phyloP scores from a whole-genome alignment of 1,140 invertebrate genomes.

The Drosophila murphyi region DNA sequence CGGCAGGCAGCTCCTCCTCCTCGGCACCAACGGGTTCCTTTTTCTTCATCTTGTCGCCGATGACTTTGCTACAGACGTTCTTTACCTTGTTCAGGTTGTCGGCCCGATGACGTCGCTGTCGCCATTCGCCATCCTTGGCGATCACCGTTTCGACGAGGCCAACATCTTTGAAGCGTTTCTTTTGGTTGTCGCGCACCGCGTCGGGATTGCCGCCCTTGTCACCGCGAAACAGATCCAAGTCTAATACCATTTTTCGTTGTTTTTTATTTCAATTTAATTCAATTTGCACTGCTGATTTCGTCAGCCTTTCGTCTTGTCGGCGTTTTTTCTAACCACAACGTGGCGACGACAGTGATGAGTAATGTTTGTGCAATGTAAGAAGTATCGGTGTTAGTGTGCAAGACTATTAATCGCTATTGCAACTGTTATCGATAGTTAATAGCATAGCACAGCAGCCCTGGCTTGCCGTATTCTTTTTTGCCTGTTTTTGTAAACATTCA shows the following conservation, averaged over 20 bases:
- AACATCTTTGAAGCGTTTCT: slow-evolving; percentile 97
- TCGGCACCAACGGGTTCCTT: slow-evolving; percentile 92
- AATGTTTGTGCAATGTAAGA: slow-evolving; percentile 11
- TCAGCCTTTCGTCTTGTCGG: slow-evolving; percentile 39
- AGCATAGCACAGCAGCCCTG: slow-evolving; percentile 7
- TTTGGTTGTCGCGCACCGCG: slow-evolving; percentile 96
- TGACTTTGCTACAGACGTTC: slow-evolving; percentile 98
- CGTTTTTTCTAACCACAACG: slow-evolving; percentile 61
- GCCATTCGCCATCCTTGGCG: slow-evolving; percentile 94
- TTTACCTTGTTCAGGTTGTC: slow-evolving; percentile 98
- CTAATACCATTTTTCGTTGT: slow-evolving; percentile 94
- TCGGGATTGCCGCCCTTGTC: slow-evolving; percentile 98
- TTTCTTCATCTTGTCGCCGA: slow-evolving; percentile 99
- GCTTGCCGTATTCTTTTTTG: slow-evolving; percentile 22
- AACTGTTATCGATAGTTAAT: slow-evolving; percentile 1
- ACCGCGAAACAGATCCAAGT: slow-evolving; percentile 97
- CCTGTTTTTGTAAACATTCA: slow-evolving; percentile 20
- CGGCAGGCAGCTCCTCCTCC: slow-evolving; percentile 88
- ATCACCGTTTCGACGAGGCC: slow-evolving; percentile 96
- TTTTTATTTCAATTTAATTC: slow-evolving; percentile 15
- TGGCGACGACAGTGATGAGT: slow-evolving; percentile 50
- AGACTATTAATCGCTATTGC: slow-evolving; percentile 4
- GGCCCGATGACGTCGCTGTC: slow-evolving; percentile 94
- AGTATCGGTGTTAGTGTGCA: slow-evolving; percentile 4
- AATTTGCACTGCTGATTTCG: slow-evolving; percentile 35